These are phyloP conservation scores for Syngnathus floridae DNA, from an alignment of 2,113 vertebrate genomes.

Conservation along the genomic window DNA sequence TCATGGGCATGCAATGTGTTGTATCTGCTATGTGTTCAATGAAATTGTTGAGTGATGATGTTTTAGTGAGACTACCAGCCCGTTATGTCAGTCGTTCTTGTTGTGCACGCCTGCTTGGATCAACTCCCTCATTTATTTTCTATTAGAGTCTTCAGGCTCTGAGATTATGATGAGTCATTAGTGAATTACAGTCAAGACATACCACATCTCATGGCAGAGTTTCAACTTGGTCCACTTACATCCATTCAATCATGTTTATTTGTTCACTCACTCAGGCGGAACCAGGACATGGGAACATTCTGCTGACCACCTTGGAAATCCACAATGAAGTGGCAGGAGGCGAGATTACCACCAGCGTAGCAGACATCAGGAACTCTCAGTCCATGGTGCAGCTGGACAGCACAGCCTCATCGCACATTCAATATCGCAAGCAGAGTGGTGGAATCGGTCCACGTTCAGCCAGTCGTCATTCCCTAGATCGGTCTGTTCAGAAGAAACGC, in stretches of 20 bases:
- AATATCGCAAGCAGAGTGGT: conserved; percentile 87
- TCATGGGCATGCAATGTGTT: conserved; percentile 41
- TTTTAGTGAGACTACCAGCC: not conserved
- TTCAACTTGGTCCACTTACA: not conserved
- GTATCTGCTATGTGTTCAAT: conserved; percentile 9
- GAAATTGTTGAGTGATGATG: conserved; percentile 2
- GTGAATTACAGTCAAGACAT: not conserved
- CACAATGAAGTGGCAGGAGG: conserved; percentile 86
- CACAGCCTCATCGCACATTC: conserved; percentile 79
- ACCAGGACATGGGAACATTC: conserved; percentile 82
- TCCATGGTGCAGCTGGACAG: conserved; percentile 85
- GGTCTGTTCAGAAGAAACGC: conserved; percentile 78
- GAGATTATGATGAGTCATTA: not conserved
- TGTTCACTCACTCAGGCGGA: conserved; percentile 74
- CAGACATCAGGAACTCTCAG: conserved; percentile 86
- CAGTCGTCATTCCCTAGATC: conserved; percentile 78
- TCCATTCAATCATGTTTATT: conserved; percentile 10
- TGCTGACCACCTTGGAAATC: conserved; percentile 87
- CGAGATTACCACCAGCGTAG: conserved; percentile 79
- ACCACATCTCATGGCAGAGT: conserved; percentile 16
- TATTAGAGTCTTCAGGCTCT: not conserved
- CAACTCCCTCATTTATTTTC: not conserved
- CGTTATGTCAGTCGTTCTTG: not conserved
- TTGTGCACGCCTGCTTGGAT: conserved; percentile 4
- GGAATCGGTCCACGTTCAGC: conserved; percentile 63